These are phyloP conservation scores for Bergia puertoricense DNA, from an alignment of 92 coral and sea anemone species.

Conservation along the genomic window DNA sequence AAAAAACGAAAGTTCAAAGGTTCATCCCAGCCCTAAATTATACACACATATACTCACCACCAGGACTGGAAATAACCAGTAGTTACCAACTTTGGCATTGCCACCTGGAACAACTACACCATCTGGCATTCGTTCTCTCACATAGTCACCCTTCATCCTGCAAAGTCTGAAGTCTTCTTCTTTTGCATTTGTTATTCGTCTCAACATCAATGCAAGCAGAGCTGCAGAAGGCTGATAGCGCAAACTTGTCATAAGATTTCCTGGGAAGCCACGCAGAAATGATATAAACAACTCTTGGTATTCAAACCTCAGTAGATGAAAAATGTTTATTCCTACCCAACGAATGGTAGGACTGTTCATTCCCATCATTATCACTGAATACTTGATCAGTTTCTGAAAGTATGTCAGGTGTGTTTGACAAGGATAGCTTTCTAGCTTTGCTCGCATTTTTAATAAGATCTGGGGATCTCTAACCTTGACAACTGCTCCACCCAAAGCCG, in stretches of 20 bases:
- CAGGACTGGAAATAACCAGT: slow-evolving; percentile 92
- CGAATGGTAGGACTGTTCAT: slow-evolving; percentile 58
- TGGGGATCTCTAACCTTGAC: slow-evolving; percentile 67
- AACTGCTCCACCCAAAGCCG: slow-evolving; percentile 90
- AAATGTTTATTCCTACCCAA: slow-evolving; percentile 49
- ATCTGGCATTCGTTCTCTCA: slow-evolving; percentile 67
- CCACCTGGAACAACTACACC: slow-evolving; percentile 87
- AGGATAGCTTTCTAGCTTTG: slow-evolving; percentile 70
- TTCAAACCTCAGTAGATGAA: slow-evolving; percentile 57
- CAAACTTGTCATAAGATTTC: slow-evolving; percentile 58
- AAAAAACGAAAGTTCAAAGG: no score
- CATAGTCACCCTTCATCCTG: slow-evolving; percentile 93
- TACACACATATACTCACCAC: slow-evolving; percentile 70
- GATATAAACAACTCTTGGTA: slow-evolving; percentile 82
- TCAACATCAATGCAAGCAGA: slow-evolving; percentile 78
- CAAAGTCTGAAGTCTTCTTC: slow-evolving; percentile 63
- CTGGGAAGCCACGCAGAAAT: slow-evolving; percentile 92
- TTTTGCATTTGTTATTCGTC: slow-evolving; percentile 61
- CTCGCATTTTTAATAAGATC: slow-evolving; percentile 76
- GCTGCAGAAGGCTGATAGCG: slow-evolving; percentile 85
- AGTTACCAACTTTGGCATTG: slow-evolving; percentile 70
- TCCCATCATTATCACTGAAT: slow-evolving; percentile 75
- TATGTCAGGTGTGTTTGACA: slow-evolving; percentile 69
- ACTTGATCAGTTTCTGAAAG: slow-evolving; percentile 67
- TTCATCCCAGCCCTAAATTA: no score